A percentile compares a stretch with the other conserved stretches of the same genome.
phyloP scores from a whole-genome alignment of 2,113 vertebrate genomes.

The Ornithorhynchus anatinus region DNA sequence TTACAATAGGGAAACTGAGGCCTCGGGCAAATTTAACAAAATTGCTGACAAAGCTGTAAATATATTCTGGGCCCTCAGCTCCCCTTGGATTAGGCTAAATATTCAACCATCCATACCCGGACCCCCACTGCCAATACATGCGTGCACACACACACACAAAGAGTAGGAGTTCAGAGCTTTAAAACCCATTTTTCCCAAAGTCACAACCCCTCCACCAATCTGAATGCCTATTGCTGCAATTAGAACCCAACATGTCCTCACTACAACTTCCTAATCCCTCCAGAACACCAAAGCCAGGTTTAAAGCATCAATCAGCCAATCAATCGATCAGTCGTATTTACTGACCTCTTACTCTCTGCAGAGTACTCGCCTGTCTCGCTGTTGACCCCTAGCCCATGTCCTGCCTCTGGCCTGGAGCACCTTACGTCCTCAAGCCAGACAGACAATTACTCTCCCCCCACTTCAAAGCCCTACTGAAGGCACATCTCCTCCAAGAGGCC shows the following conservation, averaged over 20 bases:
- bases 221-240: neutral
- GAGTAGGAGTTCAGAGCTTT: neutral
- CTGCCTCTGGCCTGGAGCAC: no score
- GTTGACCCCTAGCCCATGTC: no score
- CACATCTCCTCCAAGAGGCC: no score
- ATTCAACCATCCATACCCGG: no score
- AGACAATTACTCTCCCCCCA: no score
- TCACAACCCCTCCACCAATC: neutral
- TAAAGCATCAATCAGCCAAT: slow-evolving; percentile 24
- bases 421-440: no score
- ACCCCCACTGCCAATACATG: no score
- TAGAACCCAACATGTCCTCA: neutral
- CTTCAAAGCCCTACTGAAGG: no score
- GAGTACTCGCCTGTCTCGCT: no score
- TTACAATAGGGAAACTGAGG: neutral
- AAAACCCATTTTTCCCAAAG: neutral
- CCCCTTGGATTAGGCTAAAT: neutral
- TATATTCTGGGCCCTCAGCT: neutral
- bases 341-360: no score
- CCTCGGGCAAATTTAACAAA: neutral
- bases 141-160: neutral
- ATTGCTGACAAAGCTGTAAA: neutral
- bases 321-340: no score
- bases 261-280: neutral
- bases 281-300: slow-evolving; percentile 27